Conservation (phyloP, 1,140 invertebrate genomes). For the Bombus waltoni region DNA sequence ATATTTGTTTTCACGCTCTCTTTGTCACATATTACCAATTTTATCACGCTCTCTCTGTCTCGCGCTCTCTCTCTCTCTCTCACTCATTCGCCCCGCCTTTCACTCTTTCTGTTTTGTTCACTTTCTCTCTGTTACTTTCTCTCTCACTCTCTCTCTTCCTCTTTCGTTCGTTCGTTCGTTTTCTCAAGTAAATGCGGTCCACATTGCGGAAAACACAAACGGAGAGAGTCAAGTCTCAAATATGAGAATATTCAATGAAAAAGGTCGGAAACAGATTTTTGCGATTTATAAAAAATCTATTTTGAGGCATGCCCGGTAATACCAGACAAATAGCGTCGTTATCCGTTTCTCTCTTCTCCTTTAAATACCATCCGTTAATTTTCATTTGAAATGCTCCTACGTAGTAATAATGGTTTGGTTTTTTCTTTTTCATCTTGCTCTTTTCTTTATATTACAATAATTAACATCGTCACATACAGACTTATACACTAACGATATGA, state of each 20-base stretch:
- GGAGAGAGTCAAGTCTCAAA: conserved; percentile 61
- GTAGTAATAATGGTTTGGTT: conserved; percentile 70
- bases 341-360: conserved; percentile 35
- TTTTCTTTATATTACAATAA: conserved; percentile 80
- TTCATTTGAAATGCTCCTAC: conserved; percentile 76
- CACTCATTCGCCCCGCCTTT: neutral
- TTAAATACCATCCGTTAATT: conserved; percentile 37
- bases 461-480: conserved; percentile 81
- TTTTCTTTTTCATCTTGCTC: conserved; percentile 24
- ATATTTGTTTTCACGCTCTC: neutral
- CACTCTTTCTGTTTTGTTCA: conserved; percentile 33
- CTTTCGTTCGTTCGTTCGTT: conserved; percentile 25
- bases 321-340: conserved; percentile 72
- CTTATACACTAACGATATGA: conserved; percentile 82
- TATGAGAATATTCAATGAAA: conserved; percentile 72
- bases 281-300: conserved; percentile 80
- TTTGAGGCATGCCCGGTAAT: conserved; percentile 75
- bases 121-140: neutral
- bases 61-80: conserved; percentile 30
- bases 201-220: conserved; percentile 74
- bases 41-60: neutral
- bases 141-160: neutral
- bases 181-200: conserved; percentile 61
- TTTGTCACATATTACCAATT: neutral
- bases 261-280: conserved; percentile 73